Evolutionary conservation across 1,140 invertebrate species (phyloP).

Genomic region (Lepidurus apus): DNA sequence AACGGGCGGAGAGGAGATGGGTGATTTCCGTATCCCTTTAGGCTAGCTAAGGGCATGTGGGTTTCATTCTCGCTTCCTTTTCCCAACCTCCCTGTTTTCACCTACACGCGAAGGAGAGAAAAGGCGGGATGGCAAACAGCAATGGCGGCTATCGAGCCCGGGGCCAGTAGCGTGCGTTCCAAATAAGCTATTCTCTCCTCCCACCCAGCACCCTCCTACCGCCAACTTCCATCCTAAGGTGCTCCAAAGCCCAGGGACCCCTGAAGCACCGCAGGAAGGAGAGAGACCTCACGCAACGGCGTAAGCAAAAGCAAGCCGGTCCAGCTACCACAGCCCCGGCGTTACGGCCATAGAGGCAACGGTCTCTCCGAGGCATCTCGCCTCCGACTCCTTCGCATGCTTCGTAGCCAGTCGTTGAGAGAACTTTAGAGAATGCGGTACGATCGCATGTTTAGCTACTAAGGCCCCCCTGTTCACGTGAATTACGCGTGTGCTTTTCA

Average conservation of each 20-base stretch:
- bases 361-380: background rate
- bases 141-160: slow-evolving; percentile 13
- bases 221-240: background rate
- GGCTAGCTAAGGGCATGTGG: background rate
- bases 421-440: background rate
- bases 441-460: background rate
- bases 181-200: slow-evolving; percentile 7
- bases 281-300: slow-evolving; percentile 7
- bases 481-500: background rate
- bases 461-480: background rate
- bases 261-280: background rate
- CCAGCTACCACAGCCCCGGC: background rate
- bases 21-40: slow-evolving; percentile 14
- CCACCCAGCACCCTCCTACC: background rate
- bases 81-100: background rate
- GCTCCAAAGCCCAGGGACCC: background rate
- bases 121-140: background rate
- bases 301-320: background rate
- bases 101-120: slow-evolving; percentile 7
- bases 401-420: background rate
- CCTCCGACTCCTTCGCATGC: background rate
- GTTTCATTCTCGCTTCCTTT: background rate
- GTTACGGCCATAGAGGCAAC: background rate
- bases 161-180: background rate
- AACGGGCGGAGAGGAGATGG: background rate